Conservation (phyloP, 2,113 vertebrate species). For the Irena cyanogastra region DNA sequence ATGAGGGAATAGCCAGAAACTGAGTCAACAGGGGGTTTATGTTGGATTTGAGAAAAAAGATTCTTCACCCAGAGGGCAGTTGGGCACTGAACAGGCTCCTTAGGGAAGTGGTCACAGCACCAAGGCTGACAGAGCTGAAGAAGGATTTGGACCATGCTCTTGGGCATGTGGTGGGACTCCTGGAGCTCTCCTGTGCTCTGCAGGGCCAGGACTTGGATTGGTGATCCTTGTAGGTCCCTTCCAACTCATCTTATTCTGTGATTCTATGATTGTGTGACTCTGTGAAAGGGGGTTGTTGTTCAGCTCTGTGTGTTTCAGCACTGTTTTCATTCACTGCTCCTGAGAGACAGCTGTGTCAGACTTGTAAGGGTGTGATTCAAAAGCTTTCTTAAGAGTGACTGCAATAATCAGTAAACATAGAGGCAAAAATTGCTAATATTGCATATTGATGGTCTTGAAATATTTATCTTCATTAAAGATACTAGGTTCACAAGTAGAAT, state of each 20-base stretch:
- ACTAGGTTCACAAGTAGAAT: neutral
- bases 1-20: neutral
- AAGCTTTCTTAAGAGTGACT: neutral
- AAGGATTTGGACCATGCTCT: neutral
- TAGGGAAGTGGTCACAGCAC: neutral
- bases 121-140: neutral
- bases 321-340: neutral
- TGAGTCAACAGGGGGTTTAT: neutral
- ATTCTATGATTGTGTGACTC: neutral
- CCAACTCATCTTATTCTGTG: neutral
- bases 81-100: neutral
- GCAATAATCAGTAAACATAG: neutral
- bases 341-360: neutral
- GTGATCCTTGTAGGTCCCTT: neutral
- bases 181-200: neutral
- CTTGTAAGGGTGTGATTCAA: neutral
- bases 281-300: neutral
- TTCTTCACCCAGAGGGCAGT: neutral
- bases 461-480: neutral
- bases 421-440: neutral
- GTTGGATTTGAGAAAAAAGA: neutral
- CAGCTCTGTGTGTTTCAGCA: neutral
- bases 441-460: neutral
- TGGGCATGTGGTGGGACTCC: neutral
- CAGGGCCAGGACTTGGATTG: neutral